A percentile compares a stretch with the other conserved stretches of the same genome.
Evolutionary conservation across 2,888 invertebrate genomes (phyloP).

Genomic region (Anaspis maculata): DNA sequence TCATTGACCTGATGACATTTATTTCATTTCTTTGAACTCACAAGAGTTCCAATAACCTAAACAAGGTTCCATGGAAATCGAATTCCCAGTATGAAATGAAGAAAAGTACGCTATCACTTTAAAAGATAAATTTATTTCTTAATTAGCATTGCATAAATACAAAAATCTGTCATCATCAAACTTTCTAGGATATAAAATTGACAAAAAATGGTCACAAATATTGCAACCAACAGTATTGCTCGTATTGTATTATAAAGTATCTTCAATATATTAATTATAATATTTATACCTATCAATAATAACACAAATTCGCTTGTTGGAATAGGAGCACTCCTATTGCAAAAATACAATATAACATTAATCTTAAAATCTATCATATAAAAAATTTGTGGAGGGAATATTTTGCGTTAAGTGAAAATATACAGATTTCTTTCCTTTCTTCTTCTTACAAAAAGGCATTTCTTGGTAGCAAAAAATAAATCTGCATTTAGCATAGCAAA

Average conservation of each 20-base stretch:
- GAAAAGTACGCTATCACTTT: no score
- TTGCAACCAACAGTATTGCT: constrained; percentile 38
- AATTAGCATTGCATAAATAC: constrained; percentile 42
- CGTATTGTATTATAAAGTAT: constrained; percentile 25
- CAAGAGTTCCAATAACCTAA: no score
- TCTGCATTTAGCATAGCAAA: constrained; percentile 24
- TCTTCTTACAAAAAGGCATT: constrained; percentile 33
- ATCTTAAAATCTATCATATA: constrained; percentile 32
- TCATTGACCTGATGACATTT: no score
- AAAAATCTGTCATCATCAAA: constrained; percentile 36
- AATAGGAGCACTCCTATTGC: constrained; percentile 35
- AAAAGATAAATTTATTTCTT: constrained; percentile 27
- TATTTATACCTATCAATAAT: constrained; percentile 40
- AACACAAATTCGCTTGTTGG: constrained; percentile 43
- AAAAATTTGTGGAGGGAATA: constrained; percentile 39
- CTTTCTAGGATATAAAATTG: constrained; percentile 40
- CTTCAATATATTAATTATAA: constrained; percentile 30
- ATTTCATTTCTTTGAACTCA: no score
- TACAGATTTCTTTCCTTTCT: constrained; percentile 24
- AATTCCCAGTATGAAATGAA: no score
- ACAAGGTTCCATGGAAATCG: no score
- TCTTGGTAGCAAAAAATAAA: constrained; percentile 33
- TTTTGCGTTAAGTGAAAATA: constrained; percentile 26
- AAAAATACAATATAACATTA: constrained; percentile 30
- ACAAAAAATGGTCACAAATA: constrained; percentile 36